Evolutionary conservation across 2,797 vertebrate species (phyloP), one percentile per base, ranked within the genome.

Genomic region (Cirrhinus molitorella): DNA sequence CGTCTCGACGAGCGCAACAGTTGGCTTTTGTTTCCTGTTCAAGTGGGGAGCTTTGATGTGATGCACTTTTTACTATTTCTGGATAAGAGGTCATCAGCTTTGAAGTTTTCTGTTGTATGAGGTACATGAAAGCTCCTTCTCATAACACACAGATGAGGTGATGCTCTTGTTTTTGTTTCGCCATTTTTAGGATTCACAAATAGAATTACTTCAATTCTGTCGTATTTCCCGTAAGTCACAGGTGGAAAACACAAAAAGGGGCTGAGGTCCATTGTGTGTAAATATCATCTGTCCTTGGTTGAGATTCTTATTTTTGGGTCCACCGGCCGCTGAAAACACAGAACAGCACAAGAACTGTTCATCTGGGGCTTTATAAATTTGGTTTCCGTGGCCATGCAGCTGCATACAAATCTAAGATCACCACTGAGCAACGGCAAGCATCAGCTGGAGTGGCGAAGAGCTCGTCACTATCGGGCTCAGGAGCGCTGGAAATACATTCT

Each of bases 331-430:
- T 78, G 67, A 59, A 85, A 79, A 55, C 74, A 67, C 17, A 59
- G 21, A 77, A 19, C 51, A 47, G 68, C 65, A 68, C 55, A 75
- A 74, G 63, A 73, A 55, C 47, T 14, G 63, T 66, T 31, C 53
- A 75, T 76, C 21, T 55, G 65, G 28, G 34, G 59, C 53, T 80
- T 80, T 53, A 63, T 85, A 57, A 65, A 82, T 77, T 51, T 40
- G 28, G 40, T 82, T 85, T 78, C 37, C 3, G 14, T 79, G 84
- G 57, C 57, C 80, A 82, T 82, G 80, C 74, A 73, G 37, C 80
- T 83, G 80, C 85, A 85, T 82, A 77, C 80, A 78, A 82, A 81
- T 71, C 67, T 31, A 82, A 82, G 57, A 83, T 85, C 85, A 83
- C 74, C 57, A 19, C 21, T 0, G 13, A 53, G 45, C 34, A 74